Percentiles rank a stretch among this genome's conserved stretches.
These are phyloP conservation scores for Phenganax marumi DNA, from an alignment of 92 coral and sea anemone species.

Conservation along the genomic window DNA sequence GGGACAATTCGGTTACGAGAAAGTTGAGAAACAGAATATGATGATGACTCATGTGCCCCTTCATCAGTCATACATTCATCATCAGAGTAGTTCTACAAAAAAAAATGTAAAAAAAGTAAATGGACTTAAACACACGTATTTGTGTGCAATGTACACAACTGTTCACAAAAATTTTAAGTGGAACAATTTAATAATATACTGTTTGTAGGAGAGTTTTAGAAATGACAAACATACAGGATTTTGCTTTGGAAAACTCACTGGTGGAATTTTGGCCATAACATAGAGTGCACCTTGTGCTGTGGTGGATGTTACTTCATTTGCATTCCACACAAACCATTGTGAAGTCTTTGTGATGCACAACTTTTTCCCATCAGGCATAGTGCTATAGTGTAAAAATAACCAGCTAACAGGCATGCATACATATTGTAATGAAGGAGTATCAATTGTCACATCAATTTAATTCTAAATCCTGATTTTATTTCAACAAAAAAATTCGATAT, in stretches of 20 bases:
- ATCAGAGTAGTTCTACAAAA: neutral
- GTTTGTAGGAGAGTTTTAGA: no score
- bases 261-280: constrained; percentile 50
- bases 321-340: constrained; percentile 48
- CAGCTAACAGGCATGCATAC: neutral
- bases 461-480: no score
- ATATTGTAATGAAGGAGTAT: neutral
- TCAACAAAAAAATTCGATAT: no score
- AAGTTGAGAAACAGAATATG: neutral
- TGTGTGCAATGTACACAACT: neutral
- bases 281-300: constrained; percentile 56
- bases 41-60: neutral
- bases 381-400: constrained; percentile 30
- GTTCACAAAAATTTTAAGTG: neutral
- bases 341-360: constrained; percentile 38
- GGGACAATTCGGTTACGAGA: neutral
- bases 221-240: constrained; percentile 17
- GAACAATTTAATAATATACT: neutral
- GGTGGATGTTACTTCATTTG: constrained; percentile 44
- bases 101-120: neutral
- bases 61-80: neutral
- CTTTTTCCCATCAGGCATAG: constrained; percentile 44
- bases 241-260: constrained; percentile 16
- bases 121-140: neutral
- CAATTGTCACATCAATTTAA: constrained; percentile 10